Evolutionary conservation across 2,888 invertebrate genomes (phyloP), one percentile per base, ranked within the genome.

Genomic region (Escarpia spicata): DNA sequence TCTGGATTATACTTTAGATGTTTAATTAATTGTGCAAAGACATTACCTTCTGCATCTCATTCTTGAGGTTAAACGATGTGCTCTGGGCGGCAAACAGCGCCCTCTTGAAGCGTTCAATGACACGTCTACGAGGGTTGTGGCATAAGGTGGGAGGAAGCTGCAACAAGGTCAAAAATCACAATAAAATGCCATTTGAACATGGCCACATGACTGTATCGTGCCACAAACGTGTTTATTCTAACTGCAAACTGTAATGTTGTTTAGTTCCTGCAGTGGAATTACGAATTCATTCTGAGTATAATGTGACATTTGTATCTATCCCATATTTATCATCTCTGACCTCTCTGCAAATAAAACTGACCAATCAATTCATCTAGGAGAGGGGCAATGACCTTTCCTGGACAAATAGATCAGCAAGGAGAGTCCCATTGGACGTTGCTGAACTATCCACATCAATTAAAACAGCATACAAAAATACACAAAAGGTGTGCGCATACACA

Each of bases 31-130:
- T 6, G 15, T 19, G 6, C 15, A 91, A 31, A 43, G 8, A n/a
- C 19, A 31, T 4, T 91, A 91, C 96, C 95, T 96, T 96, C 93
- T 95, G 95, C 90, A 96, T 94, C 92, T 96, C 96, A 93, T 94
- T 95, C 93, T 96, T 96, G 91, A 96, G 93, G 92, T 96, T 96
- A 58, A 95, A 94, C 0, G 96, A 95, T 19, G 95, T 95, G 93
- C 95, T 96, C 60, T 95, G 95, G 0, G 95, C 94, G 26, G 95
- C 95, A 94, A 96, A 96, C 90, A 96, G 94, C 10, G 96, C 95
- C 92, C 96, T 94, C 93, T 96, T 96, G 94, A 95, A 96, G 91
- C 95, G 94, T 92, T 96, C 96, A n/a, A 96, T 95, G 58, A 96
- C 95, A 52, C 95, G 93, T 52, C 96, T 94, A 60, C 95, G 94